Evolutionary conservation across 2,113 vertebrate genomes (phyloP).

Genomic region (Scatophagus argus): DNA sequence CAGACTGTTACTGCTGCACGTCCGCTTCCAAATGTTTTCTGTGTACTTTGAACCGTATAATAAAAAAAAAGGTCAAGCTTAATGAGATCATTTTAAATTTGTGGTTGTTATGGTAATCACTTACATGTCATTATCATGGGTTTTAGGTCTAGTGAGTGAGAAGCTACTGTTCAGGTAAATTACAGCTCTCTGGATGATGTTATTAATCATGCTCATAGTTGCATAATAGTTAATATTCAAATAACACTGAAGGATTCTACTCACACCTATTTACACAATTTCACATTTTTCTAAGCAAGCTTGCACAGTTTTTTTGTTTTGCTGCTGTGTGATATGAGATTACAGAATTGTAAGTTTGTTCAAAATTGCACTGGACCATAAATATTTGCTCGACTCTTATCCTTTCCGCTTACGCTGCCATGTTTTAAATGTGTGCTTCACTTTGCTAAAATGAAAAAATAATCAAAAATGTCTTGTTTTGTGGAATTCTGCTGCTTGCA

Average conservation of each 20-base stretch:
- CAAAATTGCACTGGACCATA: not conserved
- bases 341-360: not conserved
- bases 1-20: not conserved
- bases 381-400: not conserved
- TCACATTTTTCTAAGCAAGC: not conserved
- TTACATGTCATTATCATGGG: conserved; percentile 42
- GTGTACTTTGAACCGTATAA: conserved; percentile 41
- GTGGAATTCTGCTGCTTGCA: conserved; percentile 20
- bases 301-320: not conserved
- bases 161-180: conserved; percentile 39
- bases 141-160: conserved; percentile 42
- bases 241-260: not conserved
- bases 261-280: not conserved
- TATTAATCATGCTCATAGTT: conserved; percentile 2
- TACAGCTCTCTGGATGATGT: conserved; percentile 26
- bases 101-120: conserved; percentile 42
- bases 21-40: not conserved
- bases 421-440: conserved; percentile 14
- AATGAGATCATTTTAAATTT: conserved; percentile 59
- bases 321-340: not conserved
- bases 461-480: conserved; percentile 20
- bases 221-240: conserved; percentile 18
- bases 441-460: conserved; percentile 29
- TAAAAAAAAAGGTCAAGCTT: conserved; percentile 52
- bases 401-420: not conserved